Evolutionary conservation across 2,113 vertebrate genomes (phyloP), one percentile per base, ranked within the genome.

Genomic region (Cyprinodon tularosa): DNA sequence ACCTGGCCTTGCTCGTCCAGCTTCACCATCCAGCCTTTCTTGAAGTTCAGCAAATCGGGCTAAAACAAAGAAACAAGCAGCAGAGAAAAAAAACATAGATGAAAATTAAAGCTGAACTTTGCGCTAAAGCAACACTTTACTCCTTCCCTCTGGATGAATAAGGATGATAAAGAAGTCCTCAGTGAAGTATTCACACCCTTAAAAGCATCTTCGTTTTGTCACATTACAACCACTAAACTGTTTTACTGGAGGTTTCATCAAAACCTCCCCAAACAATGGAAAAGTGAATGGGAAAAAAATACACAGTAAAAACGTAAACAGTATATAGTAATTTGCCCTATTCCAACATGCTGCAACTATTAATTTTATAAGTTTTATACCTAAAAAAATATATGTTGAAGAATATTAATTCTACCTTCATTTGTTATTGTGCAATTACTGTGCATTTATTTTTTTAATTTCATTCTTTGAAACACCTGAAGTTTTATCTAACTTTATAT

Each of bases 21-120:
- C 72, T 94, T 95, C 79, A 95, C 94, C 95, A 95, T 95, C 95
- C 95, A 95, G 17, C 95, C 95, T 84, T 95, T 95, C 89, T 95
- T 95, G 86, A 95, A 95, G 85, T 95, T 95, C 71, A 95, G 85
- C 76, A 95, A 78, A 85, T 95, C 95, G 1, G 95, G 95, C 95
- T 95, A 63, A 13, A 29, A 57, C 50, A 72, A 47, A 40, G 67
- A 53, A 67, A 37, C 70, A 42, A 68, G 12, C n/a, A 15, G 40
- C 1, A 53, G 0, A 29, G 61, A 72, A 13, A 75, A 29, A 39
- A 63, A 66, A 12, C 13, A 71, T 0, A 38, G 11, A 62, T 3
- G 13, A 50, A 65, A 69, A 77, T 82, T 78, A 3, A 82, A 67
- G 38, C 74, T 69, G 15, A 71, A 1, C 1, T 63, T 42, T 70